Evolutionary conservation across 2,888 invertebrate genomes (phyloP).

Genomic region (Salticus scenicus): DNA sequence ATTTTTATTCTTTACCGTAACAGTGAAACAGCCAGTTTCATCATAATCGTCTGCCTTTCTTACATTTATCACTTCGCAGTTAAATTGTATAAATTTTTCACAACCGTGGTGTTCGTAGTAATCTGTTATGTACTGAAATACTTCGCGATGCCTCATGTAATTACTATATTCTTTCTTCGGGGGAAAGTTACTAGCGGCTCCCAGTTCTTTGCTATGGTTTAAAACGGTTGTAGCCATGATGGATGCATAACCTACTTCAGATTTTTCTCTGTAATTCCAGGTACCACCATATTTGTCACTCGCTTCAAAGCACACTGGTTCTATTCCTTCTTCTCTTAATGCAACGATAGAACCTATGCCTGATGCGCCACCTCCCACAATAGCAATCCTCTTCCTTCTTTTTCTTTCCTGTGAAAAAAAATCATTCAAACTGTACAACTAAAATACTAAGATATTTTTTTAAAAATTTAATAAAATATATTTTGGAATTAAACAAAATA

Average conservation of each 20-base stretch:
- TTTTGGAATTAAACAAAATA: too few species aligned
- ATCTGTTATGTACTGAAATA: constrained; percentile 74
- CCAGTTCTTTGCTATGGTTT: constrained; percentile 76
- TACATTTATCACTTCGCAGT: constrained; percentile 44
- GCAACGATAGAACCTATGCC: constrained; percentile 75
- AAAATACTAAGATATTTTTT: too few species aligned
- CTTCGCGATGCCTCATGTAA: constrained; percentile 76
- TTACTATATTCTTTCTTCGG: constrained; percentile 76
- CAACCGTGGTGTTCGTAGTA: constrained; percentile 71
- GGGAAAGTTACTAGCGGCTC: constrained; percentile 77
- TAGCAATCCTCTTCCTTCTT: constrained; percentile 71
- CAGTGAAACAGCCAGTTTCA: constrained; percentile 69
- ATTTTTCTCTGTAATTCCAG: constrained; percentile 73
- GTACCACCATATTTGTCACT: constrained; percentile 74
- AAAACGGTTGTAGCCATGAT: constrained; percentile 75
- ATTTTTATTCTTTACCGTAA: constrained; percentile 36
- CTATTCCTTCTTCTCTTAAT: constrained; percentile 74
- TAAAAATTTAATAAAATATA: too few species aligned
- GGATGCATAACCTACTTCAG: constrained; percentile 72
- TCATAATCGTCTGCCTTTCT: constrained; percentile 50
- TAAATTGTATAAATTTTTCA: constrained; percentile 60
- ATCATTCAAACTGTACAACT: too few species aligned
- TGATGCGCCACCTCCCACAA: constrained; percentile 76
- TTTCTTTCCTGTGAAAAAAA: too few species aligned
- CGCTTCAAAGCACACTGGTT: constrained; percentile 75